Evolutionary conservation across 2,888 invertebrate genomes (phyloP).

Genomic region (Caenorhabditis sp.): DNA sequence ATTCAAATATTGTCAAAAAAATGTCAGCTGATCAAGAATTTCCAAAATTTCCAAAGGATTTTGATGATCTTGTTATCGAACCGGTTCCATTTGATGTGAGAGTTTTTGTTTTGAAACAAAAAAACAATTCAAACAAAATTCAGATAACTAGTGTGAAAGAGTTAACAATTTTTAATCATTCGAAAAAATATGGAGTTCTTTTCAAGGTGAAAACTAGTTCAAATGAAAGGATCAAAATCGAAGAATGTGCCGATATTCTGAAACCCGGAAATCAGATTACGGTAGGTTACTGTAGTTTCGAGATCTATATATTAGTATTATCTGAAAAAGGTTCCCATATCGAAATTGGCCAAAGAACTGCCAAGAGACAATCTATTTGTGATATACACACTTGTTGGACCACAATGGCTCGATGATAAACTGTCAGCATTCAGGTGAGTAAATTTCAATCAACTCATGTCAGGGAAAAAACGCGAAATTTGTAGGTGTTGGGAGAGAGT

Average conservation of each 20-base stretch:
- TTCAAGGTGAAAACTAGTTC: slow-evolving; percentile 39
- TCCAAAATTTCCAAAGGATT: slow-evolving; percentile 34
- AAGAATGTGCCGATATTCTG: slow-evolving; percentile 41
- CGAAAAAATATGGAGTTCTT: not conserved
- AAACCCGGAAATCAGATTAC: slow-evolving; percentile 33
- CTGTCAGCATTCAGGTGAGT: slow-evolving; percentile 33
- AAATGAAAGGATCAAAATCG: slow-evolving; percentile 34
- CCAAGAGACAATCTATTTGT: slow-evolving; percentile 31
- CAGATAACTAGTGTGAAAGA: not conserved
- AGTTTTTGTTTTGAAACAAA: not conserved
- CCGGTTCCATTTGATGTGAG: slow-evolving; percentile 30
- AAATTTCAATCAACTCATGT: no score
- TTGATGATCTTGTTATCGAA: slow-evolving; percentile 19
- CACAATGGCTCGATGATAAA: slow-evolving; percentile 37
- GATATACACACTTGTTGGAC: slow-evolving; percentile 41
- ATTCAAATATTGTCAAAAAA: not conserved
- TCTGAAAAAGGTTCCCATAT: slow-evolving; percentile 16
- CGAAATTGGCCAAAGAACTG: slow-evolving; percentile 14
- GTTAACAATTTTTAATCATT: not conserved
- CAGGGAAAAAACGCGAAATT: not conserved
- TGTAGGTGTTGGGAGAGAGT: slow-evolving; percentile 28
- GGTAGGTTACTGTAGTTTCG: slow-evolving; percentile 4
- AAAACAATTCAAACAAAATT: not conserved
- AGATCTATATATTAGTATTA: not conserved
- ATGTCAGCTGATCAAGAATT: slow-evolving; percentile 28